A percentile compares a stretch with the other conserved stretches of the same genome.
Evolutionary conservation across 1,140 invertebrate species (phyloP).

Genomic region (Drosophila serrata): DNA sequence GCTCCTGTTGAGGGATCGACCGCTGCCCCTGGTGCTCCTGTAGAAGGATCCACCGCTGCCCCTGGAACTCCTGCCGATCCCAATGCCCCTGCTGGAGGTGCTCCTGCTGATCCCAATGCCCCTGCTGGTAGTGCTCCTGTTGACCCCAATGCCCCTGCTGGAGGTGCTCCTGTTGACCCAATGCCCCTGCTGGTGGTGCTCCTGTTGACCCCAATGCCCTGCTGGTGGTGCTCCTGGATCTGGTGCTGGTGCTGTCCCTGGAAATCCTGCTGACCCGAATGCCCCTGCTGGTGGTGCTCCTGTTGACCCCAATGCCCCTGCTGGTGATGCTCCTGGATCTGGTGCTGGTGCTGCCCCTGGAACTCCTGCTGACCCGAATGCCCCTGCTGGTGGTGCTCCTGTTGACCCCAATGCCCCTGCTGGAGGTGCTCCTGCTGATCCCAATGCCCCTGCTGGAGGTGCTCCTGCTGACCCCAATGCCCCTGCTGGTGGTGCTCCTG

Average conservation of each 20-base stretch:
- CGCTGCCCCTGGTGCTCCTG: constrained; percentile 26
- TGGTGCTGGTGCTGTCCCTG: constrained; percentile 6
- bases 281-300: constrained; percentile 5
- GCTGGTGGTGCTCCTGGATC: neutral
- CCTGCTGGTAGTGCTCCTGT: neutral
- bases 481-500: too few relatives aligned
- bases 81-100: neutral
- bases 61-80: constrained; percentile 4
- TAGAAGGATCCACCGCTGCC: constrained; percentile 17
- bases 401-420: too few relatives aligned
- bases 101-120: too few relatives aligned
- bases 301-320: constrained; percentile 15
- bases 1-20: neutral
- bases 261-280: neutral
- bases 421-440: neutral
- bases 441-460: too few relatives aligned
- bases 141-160: too few relatives aligned
- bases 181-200: too few relatives aligned
- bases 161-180: too few relatives aligned
- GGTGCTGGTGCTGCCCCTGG: constrained; percentile 13
- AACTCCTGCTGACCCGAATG: constrained; percentile 11
- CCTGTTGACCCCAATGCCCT: neutral
- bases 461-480: neutral
- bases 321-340: constrained; percentile 1
- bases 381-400: too few relatives aligned